A percentile compares a stretch with the other conserved stretches of the same genome.
phyloP scores from a whole-genome alignment of 2,797 vertebrate species.

The Picus viridis region DNA sequence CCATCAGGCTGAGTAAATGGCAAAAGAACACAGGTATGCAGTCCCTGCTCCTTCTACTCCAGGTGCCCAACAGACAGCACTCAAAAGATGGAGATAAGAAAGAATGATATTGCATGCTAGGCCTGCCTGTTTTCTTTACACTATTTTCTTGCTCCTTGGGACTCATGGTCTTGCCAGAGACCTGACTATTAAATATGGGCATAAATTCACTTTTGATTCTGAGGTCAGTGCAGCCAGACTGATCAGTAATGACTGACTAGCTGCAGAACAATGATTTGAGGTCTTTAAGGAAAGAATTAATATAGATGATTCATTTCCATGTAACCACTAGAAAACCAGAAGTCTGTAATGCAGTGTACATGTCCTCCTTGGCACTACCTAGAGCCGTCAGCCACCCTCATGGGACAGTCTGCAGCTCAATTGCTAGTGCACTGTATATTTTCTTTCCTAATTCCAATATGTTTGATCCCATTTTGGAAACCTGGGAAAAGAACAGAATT shows the following conservation, averaged over 20 bases:
- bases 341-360: not conserved
- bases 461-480: not conserved
- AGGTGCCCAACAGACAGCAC: not conserved
- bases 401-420: accelerated
- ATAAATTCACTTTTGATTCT: not conserved
- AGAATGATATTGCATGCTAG: not conserved
- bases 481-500: not conserved
- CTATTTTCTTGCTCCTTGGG: not conserved
- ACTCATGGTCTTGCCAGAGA: not conserved
- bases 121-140: accelerated
- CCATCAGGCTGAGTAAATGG: accelerated
- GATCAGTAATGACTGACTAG: not conserved
- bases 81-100: not conserved
- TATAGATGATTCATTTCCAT: accelerated
- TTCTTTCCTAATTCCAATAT: not conserved
- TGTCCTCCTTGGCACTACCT: not conserved
- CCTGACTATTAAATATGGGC: not conserved
- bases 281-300: not conserved
- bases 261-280: not conserved
- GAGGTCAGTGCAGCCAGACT: not conserved
- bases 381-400: accelerated
- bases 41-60: not conserved
- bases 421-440: accelerated
- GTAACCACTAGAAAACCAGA: not conserved
- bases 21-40: not conserved